Evolutionary conservation across 2,797 vertebrate genomes (phyloP).

Genomic region (Urosaurus nigricauda): DNA sequence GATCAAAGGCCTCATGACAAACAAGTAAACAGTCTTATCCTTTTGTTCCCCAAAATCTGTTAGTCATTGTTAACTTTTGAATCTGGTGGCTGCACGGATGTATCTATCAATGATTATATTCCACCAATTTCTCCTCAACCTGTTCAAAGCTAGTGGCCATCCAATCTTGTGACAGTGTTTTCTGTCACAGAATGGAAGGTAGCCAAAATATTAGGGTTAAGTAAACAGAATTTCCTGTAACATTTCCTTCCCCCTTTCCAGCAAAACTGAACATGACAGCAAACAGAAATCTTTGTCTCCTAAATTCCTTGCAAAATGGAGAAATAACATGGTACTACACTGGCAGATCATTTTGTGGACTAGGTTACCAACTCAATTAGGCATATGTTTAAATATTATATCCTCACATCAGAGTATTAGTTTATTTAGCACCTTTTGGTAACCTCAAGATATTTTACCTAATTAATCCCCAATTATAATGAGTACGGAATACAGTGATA

Average conservation of each 20-base stretch:
- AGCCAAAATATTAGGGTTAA: background rate
- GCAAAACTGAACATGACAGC: background rate
- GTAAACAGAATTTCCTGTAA: background rate
- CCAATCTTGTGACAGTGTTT: background rate
- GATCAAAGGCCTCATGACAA: background rate
- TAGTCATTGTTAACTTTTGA: background rate
- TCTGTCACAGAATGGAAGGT: background rate
- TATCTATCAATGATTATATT: no score
- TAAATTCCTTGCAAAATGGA: background rate
- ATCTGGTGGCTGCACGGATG: no score
- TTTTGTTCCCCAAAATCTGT: background rate
- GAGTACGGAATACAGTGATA: background rate
- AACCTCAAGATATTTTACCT: background rate
- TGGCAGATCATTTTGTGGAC: background rate
- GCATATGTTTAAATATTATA: slow-evolving; percentile 9
- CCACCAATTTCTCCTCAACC: no score
- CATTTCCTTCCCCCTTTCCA: no score
- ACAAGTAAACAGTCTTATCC: background rate
- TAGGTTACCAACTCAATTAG: slow-evolving; percentile 1
- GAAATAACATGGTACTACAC: background rate
- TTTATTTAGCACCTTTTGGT: slow-evolving; percentile 30
- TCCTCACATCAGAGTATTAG: background rate
- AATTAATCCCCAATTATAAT: background rate
- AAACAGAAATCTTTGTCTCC: background rate
- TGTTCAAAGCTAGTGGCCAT: background rate